phyloP scores from a whole-genome alignment of 2,888 invertebrate species.

The Drosophila phalerata region DNA sequence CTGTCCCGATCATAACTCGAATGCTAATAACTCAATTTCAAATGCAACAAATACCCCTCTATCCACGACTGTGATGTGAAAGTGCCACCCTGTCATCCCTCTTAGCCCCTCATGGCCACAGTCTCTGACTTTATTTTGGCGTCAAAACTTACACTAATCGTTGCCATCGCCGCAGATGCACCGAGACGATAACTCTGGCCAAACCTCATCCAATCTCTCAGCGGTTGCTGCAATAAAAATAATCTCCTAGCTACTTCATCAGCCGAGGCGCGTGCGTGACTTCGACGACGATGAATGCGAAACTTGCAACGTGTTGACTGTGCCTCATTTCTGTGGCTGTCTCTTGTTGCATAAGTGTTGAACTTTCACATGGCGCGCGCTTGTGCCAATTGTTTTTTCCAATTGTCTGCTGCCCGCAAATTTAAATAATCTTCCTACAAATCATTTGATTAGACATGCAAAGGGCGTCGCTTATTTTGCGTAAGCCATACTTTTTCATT shows the following conservation, averaged over 20 bases:
- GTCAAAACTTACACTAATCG: conserved; percentile 51
- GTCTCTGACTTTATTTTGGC: conserved; percentile 41
- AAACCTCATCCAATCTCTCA: conserved; percentile 26
- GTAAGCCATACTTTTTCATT: too few relatives aligned
- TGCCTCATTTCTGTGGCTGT: conserved; percentile 25
- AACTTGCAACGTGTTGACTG: conserved; percentile 43
- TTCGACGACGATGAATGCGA: conserved; percentile 29
- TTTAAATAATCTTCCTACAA: conserved; percentile 66
- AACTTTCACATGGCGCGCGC: conserved; percentile 66
- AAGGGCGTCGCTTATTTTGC: conserved; percentile 13
- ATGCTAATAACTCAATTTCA: conserved; percentile 63
- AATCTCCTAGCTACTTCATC: conserved; percentile 74
- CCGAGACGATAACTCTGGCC: conserved; percentile 52
- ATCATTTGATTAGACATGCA: conserved; percentile 57
- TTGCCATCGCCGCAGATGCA: conserved; percentile 42
- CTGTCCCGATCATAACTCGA: conserved; percentile 33
- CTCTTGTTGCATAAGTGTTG: conserved; percentile 61
- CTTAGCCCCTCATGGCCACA: neutral
- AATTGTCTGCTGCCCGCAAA: conserved; percentile 23
- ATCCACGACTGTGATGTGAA: conserved; percentile 50
- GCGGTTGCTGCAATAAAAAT: conserved; percentile 59
- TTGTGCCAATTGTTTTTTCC: conserved; percentile 48
- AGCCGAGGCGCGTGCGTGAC: conserved; percentile 72
- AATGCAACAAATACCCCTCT: conserved; percentile 8
- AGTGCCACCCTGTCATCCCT: conserved; percentile 25